phyloP scores from a whole-genome alignment of 2,797 vertebrate species.

The Psittacula derbiana region DNA sequence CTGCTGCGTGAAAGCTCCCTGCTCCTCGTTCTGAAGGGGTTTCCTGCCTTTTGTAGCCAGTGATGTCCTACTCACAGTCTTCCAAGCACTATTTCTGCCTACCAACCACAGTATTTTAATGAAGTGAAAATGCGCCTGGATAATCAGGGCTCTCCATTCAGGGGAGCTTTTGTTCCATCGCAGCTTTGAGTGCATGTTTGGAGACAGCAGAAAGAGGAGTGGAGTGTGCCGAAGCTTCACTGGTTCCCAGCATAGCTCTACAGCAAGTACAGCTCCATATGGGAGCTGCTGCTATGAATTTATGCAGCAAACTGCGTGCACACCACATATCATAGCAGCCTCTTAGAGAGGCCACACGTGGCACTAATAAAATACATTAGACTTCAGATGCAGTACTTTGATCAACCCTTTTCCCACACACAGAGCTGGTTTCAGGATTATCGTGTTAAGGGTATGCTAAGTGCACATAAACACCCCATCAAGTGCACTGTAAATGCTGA shows the following conservation, averaged over 20 bases:
- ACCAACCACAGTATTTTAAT: background rate
- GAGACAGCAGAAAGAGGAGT: background rate
- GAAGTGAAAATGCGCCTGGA: background rate
- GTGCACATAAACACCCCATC: background rate
- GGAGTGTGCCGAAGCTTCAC: background rate
- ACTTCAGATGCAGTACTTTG: background rate
- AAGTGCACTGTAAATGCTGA: accelerated
- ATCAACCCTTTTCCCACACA: accelerated
- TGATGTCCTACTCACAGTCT: background rate
- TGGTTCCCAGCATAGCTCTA: background rate
- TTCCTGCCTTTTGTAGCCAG: too few species aligned
- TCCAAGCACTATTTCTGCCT: background rate
- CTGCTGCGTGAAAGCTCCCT: background rate
- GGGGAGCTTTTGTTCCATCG: background rate
- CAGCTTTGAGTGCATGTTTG: background rate
- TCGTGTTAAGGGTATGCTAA: accelerated
- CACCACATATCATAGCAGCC: accelerated
- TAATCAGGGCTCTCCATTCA: background rate
- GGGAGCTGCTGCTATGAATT: background rate
- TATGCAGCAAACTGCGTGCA: background rate
- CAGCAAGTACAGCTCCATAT: accelerated
- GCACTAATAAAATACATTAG: background rate
- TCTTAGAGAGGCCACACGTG: background rate
- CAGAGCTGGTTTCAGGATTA: background rate
- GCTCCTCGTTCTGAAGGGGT: background rate